phyloP scores from a whole-genome alignment of 2,797 vertebrate species.

The Sebastes cheni region DNA sequence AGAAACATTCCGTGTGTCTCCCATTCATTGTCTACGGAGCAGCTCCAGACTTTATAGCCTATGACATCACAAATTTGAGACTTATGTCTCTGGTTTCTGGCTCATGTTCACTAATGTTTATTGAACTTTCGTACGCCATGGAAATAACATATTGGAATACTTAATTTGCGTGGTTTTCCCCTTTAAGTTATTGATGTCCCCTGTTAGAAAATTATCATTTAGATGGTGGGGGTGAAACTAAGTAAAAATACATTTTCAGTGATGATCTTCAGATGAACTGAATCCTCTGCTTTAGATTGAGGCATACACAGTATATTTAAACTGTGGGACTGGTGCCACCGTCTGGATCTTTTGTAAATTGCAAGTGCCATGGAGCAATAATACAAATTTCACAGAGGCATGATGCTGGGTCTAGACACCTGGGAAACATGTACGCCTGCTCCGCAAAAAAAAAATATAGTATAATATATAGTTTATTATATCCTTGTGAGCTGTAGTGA shows the following conservation, averaged over 20 bases:
- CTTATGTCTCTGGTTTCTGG: too few relatives aligned
- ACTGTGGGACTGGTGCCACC: constrained; percentile 31
- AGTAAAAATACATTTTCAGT: background rate
- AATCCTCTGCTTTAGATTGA: background rate
- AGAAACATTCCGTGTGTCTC: too few relatives aligned
- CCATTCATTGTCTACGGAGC: too few relatives aligned
- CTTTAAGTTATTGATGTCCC: background rate
- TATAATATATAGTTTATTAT: background rate
- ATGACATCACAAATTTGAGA: too few relatives aligned
- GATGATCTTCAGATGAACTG: background rate
- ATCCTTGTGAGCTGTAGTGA: background rate
- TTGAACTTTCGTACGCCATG: too few relatives aligned
- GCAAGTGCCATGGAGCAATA: background rate
- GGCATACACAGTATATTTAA: background rate
- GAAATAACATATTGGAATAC: too few relatives aligned
- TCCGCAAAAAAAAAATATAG: background rate
- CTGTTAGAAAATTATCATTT: background rate
- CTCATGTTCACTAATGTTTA: too few relatives aligned
- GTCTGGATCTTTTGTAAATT: constrained; percentile 3
- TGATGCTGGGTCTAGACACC: background rate
- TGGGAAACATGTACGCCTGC: background rate
- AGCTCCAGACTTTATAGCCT: too few relatives aligned
- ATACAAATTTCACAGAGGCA: background rate
- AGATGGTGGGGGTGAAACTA: background rate
- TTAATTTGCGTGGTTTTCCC: too few relatives aligned